Conservation (phyloP, 2,797 vertebrate genomes). For the Champsocephalus esox region DNA sequence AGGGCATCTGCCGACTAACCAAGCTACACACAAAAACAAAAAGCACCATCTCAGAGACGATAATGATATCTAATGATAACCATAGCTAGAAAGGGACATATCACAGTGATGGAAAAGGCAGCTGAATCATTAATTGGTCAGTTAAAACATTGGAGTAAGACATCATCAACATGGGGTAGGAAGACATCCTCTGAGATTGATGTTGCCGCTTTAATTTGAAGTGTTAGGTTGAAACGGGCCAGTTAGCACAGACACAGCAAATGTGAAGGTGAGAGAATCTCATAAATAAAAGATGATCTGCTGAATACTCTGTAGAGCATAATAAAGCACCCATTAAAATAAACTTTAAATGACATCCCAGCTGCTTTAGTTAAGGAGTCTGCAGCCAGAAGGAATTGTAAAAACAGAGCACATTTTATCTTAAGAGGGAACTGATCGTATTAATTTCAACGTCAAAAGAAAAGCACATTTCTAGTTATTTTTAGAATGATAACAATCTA, state of each 20-base stretch:
- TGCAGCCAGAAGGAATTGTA: slow-evolving; percentile 37
- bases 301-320: slow-evolving; percentile 58
- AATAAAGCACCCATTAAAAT: slow-evolving; percentile 65
- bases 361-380: slow-evolving; percentile 59
- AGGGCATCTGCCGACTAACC: slow-evolving; percentile 71
- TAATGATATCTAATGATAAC: slow-evolving; percentile 72
- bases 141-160: slow-evolving; percentile 62
- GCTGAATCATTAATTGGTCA: slow-evolving; percentile 57
- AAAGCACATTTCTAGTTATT: slow-evolving; percentile 32
- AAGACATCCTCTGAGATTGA: slow-evolving; percentile 63
- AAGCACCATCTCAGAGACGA: slow-evolving; percentile 47
- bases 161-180: slow-evolving; percentile 44
- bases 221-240: slow-evolving; percentile 64
- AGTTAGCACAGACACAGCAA: slow-evolving; percentile 67
- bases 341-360: slow-evolving; percentile 61
- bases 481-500: slow-evolving; percentile 26
- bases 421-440: slow-evolving; percentile 28
- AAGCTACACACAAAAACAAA: slow-evolving; percentile 56
- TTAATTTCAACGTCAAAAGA: slow-evolving; percentile 31
- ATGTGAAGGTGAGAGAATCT: slow-evolving; percentile 67
- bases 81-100: slow-evolving; percentile 48
- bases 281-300: slow-evolving; percentile 73
- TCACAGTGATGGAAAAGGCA: slow-evolving; percentile 37
- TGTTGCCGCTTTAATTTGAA: slow-evolving; percentile 68
- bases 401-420: slow-evolving; percentile 40